phyloP scores from a whole-genome alignment of 2,888 invertebrate genomes.

The Thumatha senex region DNA sequence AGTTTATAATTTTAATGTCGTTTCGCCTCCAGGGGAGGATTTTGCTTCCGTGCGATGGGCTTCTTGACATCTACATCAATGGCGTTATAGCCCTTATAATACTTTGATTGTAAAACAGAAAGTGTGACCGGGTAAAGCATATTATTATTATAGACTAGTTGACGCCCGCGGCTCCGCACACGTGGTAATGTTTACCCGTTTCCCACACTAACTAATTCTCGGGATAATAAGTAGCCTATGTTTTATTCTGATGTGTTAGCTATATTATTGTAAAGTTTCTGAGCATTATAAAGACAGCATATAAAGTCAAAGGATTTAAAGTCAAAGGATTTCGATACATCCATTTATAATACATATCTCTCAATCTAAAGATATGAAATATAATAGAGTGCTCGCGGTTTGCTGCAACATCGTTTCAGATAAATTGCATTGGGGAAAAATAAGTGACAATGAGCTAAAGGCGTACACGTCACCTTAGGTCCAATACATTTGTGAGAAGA shows the following conservation, averaged over 20 bases:
- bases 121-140: background rate
- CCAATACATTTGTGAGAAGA: background rate
- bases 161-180: too few species aligned
- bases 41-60: conserved; percentile 13
- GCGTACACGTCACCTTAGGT: background rate
- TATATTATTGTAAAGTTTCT: too few species aligned
- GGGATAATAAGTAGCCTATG: too few species aligned
- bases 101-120: conserved; percentile 9
- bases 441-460: conserved; percentile 4
- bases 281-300: too few species aligned
- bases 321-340: conserved; percentile 22
- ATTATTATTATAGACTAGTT: too few species aligned
- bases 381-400: conserved; percentile 12
- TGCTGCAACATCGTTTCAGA: conserved; percentile 16
- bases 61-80: conserved; percentile 29
- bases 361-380: conserved; percentile 16
- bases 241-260: too few species aligned
- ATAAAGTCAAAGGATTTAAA: too few species aligned
- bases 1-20: conserved; percentile 37
- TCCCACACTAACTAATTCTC: too few species aligned
- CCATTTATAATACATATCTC: conserved; percentile 13
- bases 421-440: conserved; percentile 14
- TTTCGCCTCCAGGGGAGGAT: conserved; percentile 15
- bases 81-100: conserved; percentile 16
- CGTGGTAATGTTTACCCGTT: too few species aligned